A percentile compares a stretch with the other conserved stretches of the same genome.
These are phyloP conservation scores for Panulirus ornatus DNA, from an alignment of 1,140 invertebrate species.

Conservation along the genomic window DNA sequence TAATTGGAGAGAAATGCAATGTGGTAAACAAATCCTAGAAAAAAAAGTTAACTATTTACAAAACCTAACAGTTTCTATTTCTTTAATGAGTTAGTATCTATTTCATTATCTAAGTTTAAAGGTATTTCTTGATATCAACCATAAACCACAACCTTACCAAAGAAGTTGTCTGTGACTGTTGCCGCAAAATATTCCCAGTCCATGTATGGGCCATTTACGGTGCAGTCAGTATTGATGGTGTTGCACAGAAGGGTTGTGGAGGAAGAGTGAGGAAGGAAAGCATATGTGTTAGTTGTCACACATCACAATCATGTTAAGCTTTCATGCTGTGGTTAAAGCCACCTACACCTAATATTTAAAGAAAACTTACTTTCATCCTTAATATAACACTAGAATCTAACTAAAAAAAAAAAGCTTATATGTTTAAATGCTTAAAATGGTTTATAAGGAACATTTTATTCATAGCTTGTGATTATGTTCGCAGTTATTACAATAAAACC, in stretches of 20 bases:
- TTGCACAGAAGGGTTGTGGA: conserved; percentile 14
- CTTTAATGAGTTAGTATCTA: no score
- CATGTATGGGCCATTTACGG: conserved; percentile 20
- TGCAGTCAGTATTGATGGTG: conserved; percentile 38
- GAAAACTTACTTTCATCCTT: background rate
- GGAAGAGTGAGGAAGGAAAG: conserved; percentile 22
- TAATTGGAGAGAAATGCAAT: no score
- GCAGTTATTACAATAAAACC: no score
- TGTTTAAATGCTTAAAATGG: no score
- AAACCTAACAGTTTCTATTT: conserved; percentile 50
- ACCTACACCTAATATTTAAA: background rate
- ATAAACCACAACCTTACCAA: conserved; percentile 89
- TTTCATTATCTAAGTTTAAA: background rate
- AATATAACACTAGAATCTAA: background rate
- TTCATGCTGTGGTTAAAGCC: conserved; percentile 39
- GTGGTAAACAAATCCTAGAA: background rate
- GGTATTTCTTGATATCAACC: no score
- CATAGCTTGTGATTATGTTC: no score
- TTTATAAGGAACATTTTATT: no score
- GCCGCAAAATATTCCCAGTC: conserved; percentile 37
- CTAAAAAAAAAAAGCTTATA: no score
- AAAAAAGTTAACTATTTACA: background rate
- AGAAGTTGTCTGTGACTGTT: conserved; percentile 98
- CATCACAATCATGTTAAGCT: conserved; percentile 36
- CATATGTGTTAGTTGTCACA: conserved; percentile 33